phyloP scores from a whole-genome alignment of 1,140 invertebrate species.

The Drosophila paulistorum region DNA sequence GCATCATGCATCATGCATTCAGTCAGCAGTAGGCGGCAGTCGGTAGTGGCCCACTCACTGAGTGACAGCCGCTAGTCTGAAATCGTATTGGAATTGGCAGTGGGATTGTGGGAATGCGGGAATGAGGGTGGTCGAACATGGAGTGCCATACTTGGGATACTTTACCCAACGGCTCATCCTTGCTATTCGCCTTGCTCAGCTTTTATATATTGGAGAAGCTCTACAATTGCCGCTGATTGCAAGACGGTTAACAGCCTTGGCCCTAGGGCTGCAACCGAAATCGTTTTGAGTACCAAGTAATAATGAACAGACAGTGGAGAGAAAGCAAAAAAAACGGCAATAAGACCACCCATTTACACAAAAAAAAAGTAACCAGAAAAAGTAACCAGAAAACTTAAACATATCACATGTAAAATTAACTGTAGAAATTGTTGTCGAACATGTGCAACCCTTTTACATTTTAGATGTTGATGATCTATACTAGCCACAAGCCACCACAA shows the following conservation, averaged over 20 bases:
- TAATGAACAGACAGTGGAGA: neutral
- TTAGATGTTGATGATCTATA: neutral
- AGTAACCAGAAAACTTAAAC: no score
- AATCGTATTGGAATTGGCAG: slow-evolving; percentile 21
- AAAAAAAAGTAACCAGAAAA: no score
- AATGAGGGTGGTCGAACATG: slow-evolving; percentile 19
- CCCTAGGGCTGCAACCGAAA: slow-evolving; percentile 9
- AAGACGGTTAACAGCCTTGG: slow-evolving; percentile 26
- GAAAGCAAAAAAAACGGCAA: no score
- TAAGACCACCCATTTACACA: no score
- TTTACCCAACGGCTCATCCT: slow-evolving; percentile 42
- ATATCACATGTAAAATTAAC: no score
- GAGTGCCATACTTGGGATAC: slow-evolving; percentile 50
- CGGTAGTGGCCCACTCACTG: slow-evolving; percentile 41
- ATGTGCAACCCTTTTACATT: no score
- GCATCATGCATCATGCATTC: slow-evolving; percentile 63
- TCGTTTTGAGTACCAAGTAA: neutral
- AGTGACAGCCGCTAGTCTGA: slow-evolving; percentile 52
- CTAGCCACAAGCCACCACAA: neutral
- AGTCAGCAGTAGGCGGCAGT: slow-evolving; percentile 37
- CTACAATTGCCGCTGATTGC: slow-evolving; percentile 71
- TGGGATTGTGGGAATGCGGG: neutral
- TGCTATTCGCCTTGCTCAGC: slow-evolving; percentile 9
- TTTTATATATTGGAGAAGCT: slow-evolving; percentile 22
- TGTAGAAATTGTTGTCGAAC: no score